Conservation (phyloP, 2,888 invertebrate genomes). For the Napeogenes sylphis region DNA sequence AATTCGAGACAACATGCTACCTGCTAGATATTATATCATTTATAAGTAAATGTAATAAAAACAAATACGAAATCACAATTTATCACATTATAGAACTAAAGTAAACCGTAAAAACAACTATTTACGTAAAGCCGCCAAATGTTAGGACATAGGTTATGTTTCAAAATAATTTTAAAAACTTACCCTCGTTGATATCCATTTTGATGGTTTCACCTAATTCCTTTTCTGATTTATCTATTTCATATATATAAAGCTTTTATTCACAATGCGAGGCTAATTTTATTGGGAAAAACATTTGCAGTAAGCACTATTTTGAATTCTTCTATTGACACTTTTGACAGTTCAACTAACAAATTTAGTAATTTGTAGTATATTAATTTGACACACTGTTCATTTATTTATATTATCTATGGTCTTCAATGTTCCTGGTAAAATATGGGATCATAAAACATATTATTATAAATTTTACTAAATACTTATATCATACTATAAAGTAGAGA, state of each 20-base stretch:
- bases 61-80: neutral
- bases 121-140: constrained; percentile 35
- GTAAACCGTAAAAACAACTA: constrained; percentile 10
- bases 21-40: neutral
- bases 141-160: constrained; percentile 36
- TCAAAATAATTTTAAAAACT: constrained; percentile 25
- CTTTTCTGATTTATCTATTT: constrained; percentile 12
- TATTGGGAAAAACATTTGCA: constrained; percentile 2
- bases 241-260: constrained; percentile 1
- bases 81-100: neutral
- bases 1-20: neutral
- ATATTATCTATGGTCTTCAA: neutral
- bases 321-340: constrained; percentile 1
- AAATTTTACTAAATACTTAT: no score
- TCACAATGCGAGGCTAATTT: neutral
- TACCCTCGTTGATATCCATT: constrained; percentile 70
- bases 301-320: constrained; percentile 5
- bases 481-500: no score
- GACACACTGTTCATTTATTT: neutral
- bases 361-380: no score
- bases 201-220: constrained; percentile 15
- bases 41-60: neutral
- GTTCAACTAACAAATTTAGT: neutral
- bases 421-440: neutral
- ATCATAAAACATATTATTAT: no score